Percentiles rank a stretch among this genome's conserved stretches.
phyloP scores from a whole-genome alignment of 1,140 invertebrate genomes.

The Metopolophium dirhodum region DNA sequence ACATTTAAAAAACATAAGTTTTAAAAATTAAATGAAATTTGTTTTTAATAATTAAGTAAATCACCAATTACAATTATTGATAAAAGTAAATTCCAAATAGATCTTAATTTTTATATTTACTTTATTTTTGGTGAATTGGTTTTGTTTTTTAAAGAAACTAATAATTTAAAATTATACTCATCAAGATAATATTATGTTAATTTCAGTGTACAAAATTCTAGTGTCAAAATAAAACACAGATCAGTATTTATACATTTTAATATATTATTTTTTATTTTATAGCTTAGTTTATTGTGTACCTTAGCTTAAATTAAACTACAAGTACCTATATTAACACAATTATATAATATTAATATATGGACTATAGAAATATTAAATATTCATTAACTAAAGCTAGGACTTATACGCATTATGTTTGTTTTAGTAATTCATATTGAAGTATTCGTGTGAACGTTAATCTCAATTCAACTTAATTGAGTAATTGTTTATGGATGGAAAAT shows the following conservation, averaged over 20 bases:
- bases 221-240: neutral
- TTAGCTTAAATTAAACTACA: neutral
- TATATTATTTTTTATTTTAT: neutral
- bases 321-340: neutral
- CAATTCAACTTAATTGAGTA: neutral
- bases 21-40: neutral
- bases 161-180: neutral
- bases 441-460: neutral
- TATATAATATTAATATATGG: neutral
- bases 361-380: neutral
- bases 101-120: neutral
- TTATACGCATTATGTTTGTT: neutral
- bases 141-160: neutral
- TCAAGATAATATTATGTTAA: neutral
- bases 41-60: neutral
- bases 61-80: neutral
- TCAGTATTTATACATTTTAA: neutral
- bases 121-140: neutral
- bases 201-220: neutral
- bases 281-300: neutral
- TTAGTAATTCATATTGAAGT: neutral
- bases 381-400: neutral
- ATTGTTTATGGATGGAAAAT: neutral
- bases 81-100: neutral
- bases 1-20: neutral